Evolutionary conservation across 1,140 invertebrate genomes (phyloP).

Genomic region (Aphidius ervi): DNA sequence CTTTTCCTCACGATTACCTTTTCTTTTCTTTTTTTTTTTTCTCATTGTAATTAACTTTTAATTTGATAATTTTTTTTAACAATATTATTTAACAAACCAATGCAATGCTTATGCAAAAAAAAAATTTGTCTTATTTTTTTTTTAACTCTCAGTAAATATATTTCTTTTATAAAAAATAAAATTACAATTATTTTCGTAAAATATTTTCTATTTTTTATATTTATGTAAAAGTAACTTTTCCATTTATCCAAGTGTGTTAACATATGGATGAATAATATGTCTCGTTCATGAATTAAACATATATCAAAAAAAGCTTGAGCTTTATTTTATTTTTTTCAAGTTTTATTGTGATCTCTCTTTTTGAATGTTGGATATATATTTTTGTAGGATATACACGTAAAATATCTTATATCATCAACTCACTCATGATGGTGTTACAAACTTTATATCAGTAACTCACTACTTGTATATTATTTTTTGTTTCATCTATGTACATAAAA

Average conservation of each 20-base stretch:
- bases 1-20: too few relatives aligned
- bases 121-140: too few relatives aligned
- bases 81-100: too few relatives aligned
- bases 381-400: conserved; percentile 8
- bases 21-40: too few relatives aligned
- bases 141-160: too few relatives aligned
- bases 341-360: too few relatives aligned
- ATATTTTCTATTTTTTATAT: too few relatives aligned
- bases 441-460: conserved; percentile 22
- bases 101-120: background rate
- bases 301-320: conserved; percentile 26
- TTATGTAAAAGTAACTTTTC: too few relatives aligned
- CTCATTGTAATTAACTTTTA: too few relatives aligned
- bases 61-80: too few relatives aligned
- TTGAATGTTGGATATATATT: background rate
- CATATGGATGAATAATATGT: conserved; percentile 41
- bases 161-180: too few relatives aligned
- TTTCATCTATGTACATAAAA: conserved; percentile 1
- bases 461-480: background rate
- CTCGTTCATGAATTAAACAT: conserved; percentile 44
- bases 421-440: conserved; percentile 14
- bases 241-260: conserved; percentile 12
- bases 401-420: conserved; percentile 19
- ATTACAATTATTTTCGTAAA: too few relatives aligned
- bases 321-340: background rate